phyloP scores from a whole-genome alignment of 1,140 invertebrate genomes.

The Ditylenchus dipsaci region DNA sequence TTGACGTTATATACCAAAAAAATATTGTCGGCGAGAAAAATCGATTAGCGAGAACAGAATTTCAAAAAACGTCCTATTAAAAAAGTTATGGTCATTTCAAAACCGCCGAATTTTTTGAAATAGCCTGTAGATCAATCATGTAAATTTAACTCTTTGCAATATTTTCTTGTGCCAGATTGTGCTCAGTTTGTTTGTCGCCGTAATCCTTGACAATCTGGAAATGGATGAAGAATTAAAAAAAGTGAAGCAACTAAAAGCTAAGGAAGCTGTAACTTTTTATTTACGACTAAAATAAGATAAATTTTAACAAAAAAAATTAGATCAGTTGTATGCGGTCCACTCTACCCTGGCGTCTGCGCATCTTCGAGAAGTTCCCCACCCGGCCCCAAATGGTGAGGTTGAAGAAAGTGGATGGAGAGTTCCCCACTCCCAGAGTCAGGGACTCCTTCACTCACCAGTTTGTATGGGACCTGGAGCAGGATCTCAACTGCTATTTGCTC shows the following conservation, averaged over 20 bases:
- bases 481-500: neutral
- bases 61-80: no score
- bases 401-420: constrained; percentile 78
- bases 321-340: constrained; percentile 87
- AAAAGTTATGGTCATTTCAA: no score
- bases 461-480: constrained; percentile 62
- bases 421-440: constrained; percentile 86
- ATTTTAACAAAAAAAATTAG: constrained; percentile 60
- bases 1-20: no score
- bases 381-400: constrained; percentile 95
- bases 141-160: no score
- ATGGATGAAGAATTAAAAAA: constrained; percentile 99
- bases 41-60: no score
- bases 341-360: constrained; percentile 84
- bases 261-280: constrained; percentile 46
- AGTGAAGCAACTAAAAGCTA: constrained; percentile 73
- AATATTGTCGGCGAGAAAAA: no score
- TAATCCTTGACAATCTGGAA: constrained; percentile 98
- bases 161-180: constrained; percentile 77
- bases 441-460: constrained; percentile 99
- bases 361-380: constrained; percentile 98
- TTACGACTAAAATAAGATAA: constrained; percentile 5
- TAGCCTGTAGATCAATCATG: no score
- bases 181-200: constrained; percentile 97
- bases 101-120: no score